phyloP scores from a whole-genome alignment of 1,140 invertebrate species.

The Heliconius eleuchia region DNA sequence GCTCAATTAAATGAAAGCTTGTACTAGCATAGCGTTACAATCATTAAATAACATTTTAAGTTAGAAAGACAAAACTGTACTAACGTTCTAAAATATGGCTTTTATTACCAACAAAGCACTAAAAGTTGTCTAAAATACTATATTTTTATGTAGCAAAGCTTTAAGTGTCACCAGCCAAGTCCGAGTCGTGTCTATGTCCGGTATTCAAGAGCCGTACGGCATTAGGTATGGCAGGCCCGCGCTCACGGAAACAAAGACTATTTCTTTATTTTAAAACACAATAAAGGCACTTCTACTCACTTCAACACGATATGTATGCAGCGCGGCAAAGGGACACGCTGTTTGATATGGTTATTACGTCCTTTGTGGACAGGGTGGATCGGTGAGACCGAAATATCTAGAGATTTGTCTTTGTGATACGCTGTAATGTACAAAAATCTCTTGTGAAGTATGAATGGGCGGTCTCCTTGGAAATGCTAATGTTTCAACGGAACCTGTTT shows the following conservation, averaged over 20 bases:
- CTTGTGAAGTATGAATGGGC: constrained; percentile 49
- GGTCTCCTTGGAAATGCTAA: constrained; percentile 66
- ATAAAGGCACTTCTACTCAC: constrained; percentile 57
- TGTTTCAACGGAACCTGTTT: constrained; percentile 51
- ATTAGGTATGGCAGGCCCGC: constrained; percentile 68
- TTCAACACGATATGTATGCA: constrained; percentile 72
- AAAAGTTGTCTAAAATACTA: neutral
- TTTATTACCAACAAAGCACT: neutral
- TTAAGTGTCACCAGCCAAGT: constrained; percentile 16
- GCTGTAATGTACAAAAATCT: constrained; percentile 70
- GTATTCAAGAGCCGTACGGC: constrained; percentile 55
- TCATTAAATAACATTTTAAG: constrained; percentile 1
- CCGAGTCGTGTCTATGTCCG: constrained; percentile 41
- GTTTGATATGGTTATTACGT: constrained; percentile 80
- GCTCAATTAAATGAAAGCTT: constrained; percentile 32
- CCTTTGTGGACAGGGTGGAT: constrained; percentile 73
- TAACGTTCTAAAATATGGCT: neutral
- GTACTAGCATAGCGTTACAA: constrained; percentile 13
- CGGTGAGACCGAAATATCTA: constrained; percentile 62
- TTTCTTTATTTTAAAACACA: constrained; percentile 75
- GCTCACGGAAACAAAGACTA: constrained; percentile 69
- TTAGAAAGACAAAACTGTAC: neutral
- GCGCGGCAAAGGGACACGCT: constrained; percentile 71
- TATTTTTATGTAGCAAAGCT: constrained; percentile 24
- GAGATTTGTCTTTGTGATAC: constrained; percentile 77